Base-by-base conservation (phyloP, 2,888 invertebrate genomes). In the Patella depressa region DNA sequence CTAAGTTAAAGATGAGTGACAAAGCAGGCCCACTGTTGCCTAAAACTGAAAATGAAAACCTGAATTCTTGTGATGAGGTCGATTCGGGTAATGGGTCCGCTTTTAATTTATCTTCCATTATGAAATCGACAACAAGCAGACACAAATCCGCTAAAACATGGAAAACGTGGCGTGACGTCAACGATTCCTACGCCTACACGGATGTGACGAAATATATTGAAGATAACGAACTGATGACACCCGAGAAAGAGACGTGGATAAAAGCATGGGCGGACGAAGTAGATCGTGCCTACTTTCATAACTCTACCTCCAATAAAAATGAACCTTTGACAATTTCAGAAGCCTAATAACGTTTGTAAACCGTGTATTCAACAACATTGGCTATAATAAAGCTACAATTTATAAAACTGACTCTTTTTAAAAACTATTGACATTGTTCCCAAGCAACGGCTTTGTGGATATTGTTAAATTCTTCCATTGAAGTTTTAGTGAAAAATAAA, bases 171-270 rank as follows among this genome's bases (percentile, higher is more conserved):
- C 83, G 90, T 73, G 86, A 87, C 77, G 84, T 86, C 29, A 89
- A 90, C 79, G 87, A 88, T 24, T 89, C 89, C 4, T 87, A 89
- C 82, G 90, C 90, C 12, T 90, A 90, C 80, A 85, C 82, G 72
- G 87, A 90, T 83, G 90, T 90, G 4, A 84, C 84, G 70, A 86
- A 88, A 78, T 90, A 90, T 78, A 90, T 90, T 17, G 82, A 86
- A 53, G 90, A 90, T 65, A 90, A 90, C 80, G 90, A 90, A 65
- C 81, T 90, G 34, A 88, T 90, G 88, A 84, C 85, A 9, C 81
- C 81, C 1, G 89, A 89, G 72, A 87, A 89, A 73, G 84, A 86
- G 57, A 75, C 81, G 12, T 87, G 87, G 85, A 90, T 90, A 77
- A 82, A 83, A 78, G 81, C 85, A 45, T 90, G 90, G 90, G 76